Conservation (phyloP, 2,797 vertebrate genomes). For the Melanogrammus aeglefinus region DNA sequence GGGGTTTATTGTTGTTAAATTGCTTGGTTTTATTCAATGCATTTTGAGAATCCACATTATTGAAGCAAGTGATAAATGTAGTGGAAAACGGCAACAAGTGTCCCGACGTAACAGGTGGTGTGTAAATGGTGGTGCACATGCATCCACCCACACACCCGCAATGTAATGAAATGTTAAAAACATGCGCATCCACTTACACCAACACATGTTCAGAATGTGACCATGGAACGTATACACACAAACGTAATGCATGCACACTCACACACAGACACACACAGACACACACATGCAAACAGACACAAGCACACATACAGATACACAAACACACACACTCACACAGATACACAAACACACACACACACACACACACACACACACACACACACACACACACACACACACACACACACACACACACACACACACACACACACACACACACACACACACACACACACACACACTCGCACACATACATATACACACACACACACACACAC, state of each 20-base stretch:
- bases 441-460: constrained; percentile 12
- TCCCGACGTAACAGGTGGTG: background rate
- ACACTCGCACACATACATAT: constrained; percentile 14
- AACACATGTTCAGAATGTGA: background rate
- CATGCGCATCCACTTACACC: background rate
- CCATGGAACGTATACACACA: background rate
- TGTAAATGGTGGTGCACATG: background rate
- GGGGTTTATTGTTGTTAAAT: too few species aligned
- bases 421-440: constrained; percentile 6
- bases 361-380: constrained; percentile 15
- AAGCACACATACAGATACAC: constrained; percentile 9
- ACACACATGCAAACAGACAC: constrained; percentile 6
- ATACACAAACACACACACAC: constrained; percentile 16
- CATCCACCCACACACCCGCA: too few species aligned
- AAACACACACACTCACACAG: background rate
- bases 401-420: constrained; percentile 22
- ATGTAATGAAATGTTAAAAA: background rate
- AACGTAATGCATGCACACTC: background rate
- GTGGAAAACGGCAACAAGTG: too few species aligned
- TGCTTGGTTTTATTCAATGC: too few species aligned
- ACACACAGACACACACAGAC: background rate
- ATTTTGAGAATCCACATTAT: too few species aligned
- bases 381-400: constrained; percentile 12
- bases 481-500: constrained; percentile 17
- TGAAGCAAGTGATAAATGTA: too few species aligned